Base-by-base conservation (phyloP, 53 echinoderm and acorn worm genomes). In the Holothuria leucospilota region DNA sequence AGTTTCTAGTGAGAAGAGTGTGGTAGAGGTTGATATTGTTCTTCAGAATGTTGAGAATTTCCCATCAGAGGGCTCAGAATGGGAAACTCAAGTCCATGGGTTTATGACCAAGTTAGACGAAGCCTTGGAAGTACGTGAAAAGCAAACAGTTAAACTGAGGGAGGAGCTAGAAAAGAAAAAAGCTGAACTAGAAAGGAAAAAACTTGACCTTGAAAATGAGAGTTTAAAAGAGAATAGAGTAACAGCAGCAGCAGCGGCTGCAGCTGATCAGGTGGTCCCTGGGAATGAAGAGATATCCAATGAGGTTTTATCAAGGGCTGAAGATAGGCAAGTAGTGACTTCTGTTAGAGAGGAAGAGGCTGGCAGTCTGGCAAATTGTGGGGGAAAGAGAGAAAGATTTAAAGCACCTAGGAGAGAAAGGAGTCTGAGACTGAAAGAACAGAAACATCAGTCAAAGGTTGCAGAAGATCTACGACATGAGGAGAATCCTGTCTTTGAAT, bases 21-120 rank as follows among this genome's bases (percentile, higher is more conserved):
- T 93, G 21, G 46, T 46, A 1, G 89, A 82, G 42, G 82, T 96
- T 0, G 93, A 93, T 27, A 91, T 91, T 46, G 94, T 95, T 18
- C 88, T 96, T 16, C 88, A 95, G 67, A 91, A 79, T 13, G 93
- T 96, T 39, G 91, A 85, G n/a, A 93, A 96, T 71, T 96, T 96
- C 62, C 91, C 96, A 14, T 94, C 94, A 39, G 96, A 93, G 52
- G 96, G 94, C 6, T 96, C 96, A 11, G 96, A 96, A 59, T 96
- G 96, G 96, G 96, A 96, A 51, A 88, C 86, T 28, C 93, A 93
- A 38, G 90, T 94, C 40, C 89, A 93, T 18, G 93, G 93, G 23
- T 96, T 89, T 59, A 91, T 96, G 94, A 72, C 89, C 66, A 92
- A 90, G 83, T 79, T 96, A 39, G 96, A 96, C 26, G 81, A 86